phyloP scores from a whole-genome alignment of 2,797 vertebrate genomes.

The Tenualosa ilisha region DNA sequence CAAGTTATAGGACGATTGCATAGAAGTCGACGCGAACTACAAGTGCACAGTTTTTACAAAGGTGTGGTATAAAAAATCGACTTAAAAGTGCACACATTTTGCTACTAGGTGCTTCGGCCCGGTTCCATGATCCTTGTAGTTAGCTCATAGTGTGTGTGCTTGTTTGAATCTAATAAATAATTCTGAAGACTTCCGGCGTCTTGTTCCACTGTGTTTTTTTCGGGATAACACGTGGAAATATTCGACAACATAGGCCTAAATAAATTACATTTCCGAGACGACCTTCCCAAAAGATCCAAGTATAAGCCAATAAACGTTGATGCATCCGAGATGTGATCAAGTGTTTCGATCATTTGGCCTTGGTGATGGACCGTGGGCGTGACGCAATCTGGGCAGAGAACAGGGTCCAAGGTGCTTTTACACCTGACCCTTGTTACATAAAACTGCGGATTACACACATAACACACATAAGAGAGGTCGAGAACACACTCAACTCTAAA shows the following conservation, averaged over 20 bases:
- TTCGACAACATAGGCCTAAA: not conserved
- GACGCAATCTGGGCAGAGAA: slow-evolving; percentile 63
- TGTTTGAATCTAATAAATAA: not conserved
- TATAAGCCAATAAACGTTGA: slow-evolving; percentile 30
- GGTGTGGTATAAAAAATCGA: too few relatives aligned
- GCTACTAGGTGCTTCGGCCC: too few relatives aligned
- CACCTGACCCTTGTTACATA: slow-evolving; percentile 63
- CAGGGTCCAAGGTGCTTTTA: slow-evolving; percentile 69
- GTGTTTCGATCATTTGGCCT: slow-evolving; percentile 36
- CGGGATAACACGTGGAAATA: not conserved
- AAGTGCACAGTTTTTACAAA: not conserved
- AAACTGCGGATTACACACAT: slow-evolving; percentile 32
- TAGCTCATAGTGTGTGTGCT: too few relatives aligned
- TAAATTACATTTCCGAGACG: not conserved
- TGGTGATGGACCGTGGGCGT: slow-evolving; percentile 42
- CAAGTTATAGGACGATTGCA: not conserved
- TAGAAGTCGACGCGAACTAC: not conserved
- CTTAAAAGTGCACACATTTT: too few relatives aligned
- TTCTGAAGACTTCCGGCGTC: not conserved
- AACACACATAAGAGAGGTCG: too few relatives aligned
- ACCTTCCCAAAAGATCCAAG: slow-evolving; percentile 25
- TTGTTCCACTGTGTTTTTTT: not conserved
- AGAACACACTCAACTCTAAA: not conserved
- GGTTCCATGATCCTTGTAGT: too few relatives aligned
- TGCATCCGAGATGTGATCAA: slow-evolving; percentile 33